These are phyloP conservation scores for Brachypalpus laphriformis DNA, from an alignment of 2,888 invertebrate species.

Conservation along the genomic window DNA sequence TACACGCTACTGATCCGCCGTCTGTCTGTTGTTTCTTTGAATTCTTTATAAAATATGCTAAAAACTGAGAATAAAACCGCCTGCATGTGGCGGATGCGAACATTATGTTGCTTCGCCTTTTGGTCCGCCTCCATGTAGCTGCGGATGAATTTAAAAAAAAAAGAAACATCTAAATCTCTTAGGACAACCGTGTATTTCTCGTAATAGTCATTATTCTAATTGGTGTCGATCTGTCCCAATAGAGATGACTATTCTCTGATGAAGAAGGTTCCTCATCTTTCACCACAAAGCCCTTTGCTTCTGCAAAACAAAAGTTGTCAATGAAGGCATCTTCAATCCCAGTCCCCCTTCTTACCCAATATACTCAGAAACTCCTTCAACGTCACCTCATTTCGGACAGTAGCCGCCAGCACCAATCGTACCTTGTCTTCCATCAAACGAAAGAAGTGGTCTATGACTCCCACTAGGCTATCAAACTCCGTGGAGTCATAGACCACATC, in stretches of 20 bases:
- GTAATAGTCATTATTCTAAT: slow-evolving; percentile 76
- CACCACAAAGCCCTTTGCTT: slow-evolving; percentile 51
- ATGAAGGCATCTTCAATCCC: neutral
- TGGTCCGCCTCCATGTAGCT: too few species aligned
- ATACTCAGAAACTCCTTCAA: slow-evolving; percentile 84
- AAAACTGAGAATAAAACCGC: too few species aligned
- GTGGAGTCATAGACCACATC: slow-evolving; percentile 86
- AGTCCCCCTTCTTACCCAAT: slow-evolving; percentile 83
- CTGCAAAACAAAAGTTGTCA: slow-evolving; percentile 26
- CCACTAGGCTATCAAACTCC: slow-evolving; percentile 83
- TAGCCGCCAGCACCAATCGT: slow-evolving; percentile 84
- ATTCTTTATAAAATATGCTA: too few species aligned
- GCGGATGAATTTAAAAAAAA: too few species aligned
- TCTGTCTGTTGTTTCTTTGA: too few species aligned
- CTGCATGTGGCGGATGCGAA: too few species aligned
- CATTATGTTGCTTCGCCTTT: too few species aligned
- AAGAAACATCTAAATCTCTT: neutral
- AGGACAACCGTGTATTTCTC: slow-evolving; percentile 41
- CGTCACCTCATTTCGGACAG: slow-evolving; percentile 87
- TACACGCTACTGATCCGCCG: too few species aligned
- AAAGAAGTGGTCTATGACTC: slow-evolving; percentile 83
- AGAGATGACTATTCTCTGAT: slow-evolving; percentile 71
- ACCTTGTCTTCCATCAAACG: slow-evolving; percentile 77
- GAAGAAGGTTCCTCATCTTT: slow-evolving; percentile 59
- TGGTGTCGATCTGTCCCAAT: slow-evolving; percentile 76